Evolutionary conservation across 2,113 vertebrate genomes (phyloP), one percentile per base, ranked within the genome.

Genomic region (Corythoichthys haematopterus): DNA sequence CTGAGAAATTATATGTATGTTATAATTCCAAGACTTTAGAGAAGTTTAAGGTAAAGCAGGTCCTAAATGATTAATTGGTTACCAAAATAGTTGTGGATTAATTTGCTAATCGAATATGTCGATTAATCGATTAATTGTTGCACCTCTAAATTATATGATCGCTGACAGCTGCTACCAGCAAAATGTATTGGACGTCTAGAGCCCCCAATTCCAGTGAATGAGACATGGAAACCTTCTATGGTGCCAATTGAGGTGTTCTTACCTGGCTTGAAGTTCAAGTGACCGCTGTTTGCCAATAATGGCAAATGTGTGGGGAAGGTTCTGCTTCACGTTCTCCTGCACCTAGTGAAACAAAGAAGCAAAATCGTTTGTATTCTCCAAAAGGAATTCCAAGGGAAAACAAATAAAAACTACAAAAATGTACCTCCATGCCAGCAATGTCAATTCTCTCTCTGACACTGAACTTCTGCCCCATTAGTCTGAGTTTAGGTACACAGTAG

Each of bases 391-490:
- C 45, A 15, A 16, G 50, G 2, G 3, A 40, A 52, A 3, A 38
- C 6, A 46, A 36, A 69, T 37, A 53, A 65, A 37, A 37, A 56
- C n/a, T 36, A 6, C 3, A 10, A 33, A 20, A 57, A 11, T n/a
- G 43, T 76, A 99, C 96, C 96, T 97, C 95, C 84, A 99, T 91
- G 81, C 92, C 96, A 1, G 94, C 94, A 50, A 99, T 95, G 88
- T 99, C 94, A 64, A 99, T 96, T 88, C 94, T 93, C 85, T 97
- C 95, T 66, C 96, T 90, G 74, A 99, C 96, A 1, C 96, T 98
- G 89, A 98, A 98, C 88, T 98, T 99, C 90, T 98, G 96, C 56
- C 97, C 97, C 71, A 96, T 98, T 69, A 99, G 92, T 71, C 97
- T 85, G 70, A 98, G 90, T 78, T 97, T 98, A 68, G 97, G 97